These are phyloP conservation scores for Tanypteryx hageni DNA, from an alignment of 2,888 invertebrate genomes.

Conservation along the genomic window DNA sequence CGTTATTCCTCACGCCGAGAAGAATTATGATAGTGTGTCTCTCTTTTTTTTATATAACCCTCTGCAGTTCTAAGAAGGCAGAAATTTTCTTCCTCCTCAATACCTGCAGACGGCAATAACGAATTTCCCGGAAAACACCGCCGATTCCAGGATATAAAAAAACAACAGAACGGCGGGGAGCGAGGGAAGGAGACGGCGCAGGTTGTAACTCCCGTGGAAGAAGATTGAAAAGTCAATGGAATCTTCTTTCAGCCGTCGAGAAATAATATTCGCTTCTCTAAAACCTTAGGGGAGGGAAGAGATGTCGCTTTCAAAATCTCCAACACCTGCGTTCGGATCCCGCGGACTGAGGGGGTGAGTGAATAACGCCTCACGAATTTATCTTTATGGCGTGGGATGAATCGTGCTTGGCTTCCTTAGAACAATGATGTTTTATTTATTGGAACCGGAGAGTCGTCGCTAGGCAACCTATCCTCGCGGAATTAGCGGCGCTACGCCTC, in stretches of 20 bases:
- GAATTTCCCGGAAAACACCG: background rate
- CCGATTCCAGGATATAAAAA: background rate
- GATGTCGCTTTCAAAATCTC: background rate
- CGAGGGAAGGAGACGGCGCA: background rate
- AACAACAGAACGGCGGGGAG: background rate
- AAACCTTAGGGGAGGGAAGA: background rate
- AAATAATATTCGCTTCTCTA: slow-evolving; percentile 9
- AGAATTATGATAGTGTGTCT: too few species aligned
- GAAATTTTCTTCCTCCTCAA: background rate
- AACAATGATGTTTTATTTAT: background rate
- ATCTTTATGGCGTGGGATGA: background rate
- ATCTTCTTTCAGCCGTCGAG: background rate
- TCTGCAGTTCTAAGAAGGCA: too few species aligned
- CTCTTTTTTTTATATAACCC: too few species aligned
- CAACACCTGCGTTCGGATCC: background rate
- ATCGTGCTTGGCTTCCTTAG: background rate
- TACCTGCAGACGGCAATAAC: background rate
- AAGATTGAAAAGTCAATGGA: slow-evolving; percentile 32
- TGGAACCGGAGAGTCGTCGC: background rate
- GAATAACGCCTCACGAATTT: background rate
- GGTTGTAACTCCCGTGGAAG: background rate
- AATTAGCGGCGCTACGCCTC: too few species aligned
- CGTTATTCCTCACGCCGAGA: too few species aligned
- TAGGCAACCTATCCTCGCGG: too few species aligned
- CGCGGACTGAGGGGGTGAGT: background rate